Evolutionary conservation across 1,140 invertebrate species (phyloP), one percentile per base, ranked within the genome.

Genomic region (Augochlora pura): DNA sequence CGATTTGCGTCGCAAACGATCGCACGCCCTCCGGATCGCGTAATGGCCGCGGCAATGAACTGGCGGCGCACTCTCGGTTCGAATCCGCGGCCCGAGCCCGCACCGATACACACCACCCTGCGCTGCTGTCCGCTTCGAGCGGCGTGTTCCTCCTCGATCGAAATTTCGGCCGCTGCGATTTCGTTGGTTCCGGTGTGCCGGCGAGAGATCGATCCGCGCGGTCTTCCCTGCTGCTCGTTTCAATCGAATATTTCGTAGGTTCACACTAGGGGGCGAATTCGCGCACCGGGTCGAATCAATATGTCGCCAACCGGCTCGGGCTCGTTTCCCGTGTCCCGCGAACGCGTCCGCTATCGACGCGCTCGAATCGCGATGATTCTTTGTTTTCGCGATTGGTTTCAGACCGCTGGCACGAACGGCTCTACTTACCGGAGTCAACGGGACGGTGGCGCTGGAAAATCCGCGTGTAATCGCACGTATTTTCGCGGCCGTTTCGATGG

Each of bases 221-320:
- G 16, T 3, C 18, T 52, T 52, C 49, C n/a, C 5, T 57, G 16
- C 16, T 0, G n/a, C 6, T n/a, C n/a, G 54, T 54, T 54, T 18
- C 14, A 54, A 57, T n/a, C 21, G 54, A 21, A 57, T 57, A n/a
- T n/a, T 7, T n/a, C 21, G 54, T 57, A 57, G 6, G 21, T 57
- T 57, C n/a, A n/a, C 54, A 57, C 54, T 10, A 52, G 49, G 42
- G 83, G 84, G 80, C 75, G 83, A 68, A 72, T 60, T 76, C 63
- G 75, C 42, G 42, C 52, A 52, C 72, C 72, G 63, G 68, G 59
- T 82, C 84, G 63, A 85, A 86, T 86, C 83, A 77, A 86, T 86
- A 86, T 46, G 73, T 59, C 75, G 69, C 23, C 49, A 52, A 65
- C 69, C 70, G 79, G 79, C 80, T 10, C 42, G 10, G 42, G 42